Base-by-base conservation (phyloP, 2,888 invertebrate species). In the Drosophila histrio region DNA sequence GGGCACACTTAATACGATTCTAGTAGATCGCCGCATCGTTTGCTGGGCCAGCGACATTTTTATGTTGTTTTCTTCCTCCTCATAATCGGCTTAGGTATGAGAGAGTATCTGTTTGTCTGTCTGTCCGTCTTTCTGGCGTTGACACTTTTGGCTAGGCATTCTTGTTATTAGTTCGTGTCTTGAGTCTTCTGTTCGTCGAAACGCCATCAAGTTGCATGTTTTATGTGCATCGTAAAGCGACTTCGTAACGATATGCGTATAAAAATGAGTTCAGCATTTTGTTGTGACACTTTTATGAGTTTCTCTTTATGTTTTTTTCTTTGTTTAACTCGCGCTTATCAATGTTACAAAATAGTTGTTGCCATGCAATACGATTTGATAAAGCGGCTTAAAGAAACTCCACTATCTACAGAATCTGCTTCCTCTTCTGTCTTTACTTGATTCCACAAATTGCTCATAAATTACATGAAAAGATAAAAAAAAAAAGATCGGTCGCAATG, bases 181-280 rank as follows among this genome's bases (percentile, higher is more conserved):
- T 56, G 44, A 78, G 81, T 82, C 79, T 79, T 80, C 79, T 78
- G 77, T 72, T 75, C 70, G 19, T 36, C 39, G 44, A 64, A 81
- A 67, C 70, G 60, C 69, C 79, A 87, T 85, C 82, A 85, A 84
- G 68, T 79, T 73, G 88, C 77, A 70, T 72, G 78, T 74, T 80
- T 84, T 87, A 82, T 85, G 53, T 74, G 73, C 52, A 61, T 71
- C 73, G 71, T 77, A 71, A 79, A 72, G 66, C 41, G 49, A 41
- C 63, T 49, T 49, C 9, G 38, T 30, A 19, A 38, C 61, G 82
- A 69, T 58, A 73, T 60, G 67, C 64, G 72, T 68, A 67, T 64
- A 75, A 66, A 82, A 82, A 87, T 80, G 83, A 74, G 89, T 85
- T 72, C 83, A 81, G 65, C 81, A 77, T 77, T 89, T 87, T 85